A percentile compares a stretch with the other conserved stretches of the same genome.
These are phyloP conservation scores for Melinopterus prodromus DNA, from an alignment of 2,888 invertebrate genomes.

Conservation along the genomic window DNA sequence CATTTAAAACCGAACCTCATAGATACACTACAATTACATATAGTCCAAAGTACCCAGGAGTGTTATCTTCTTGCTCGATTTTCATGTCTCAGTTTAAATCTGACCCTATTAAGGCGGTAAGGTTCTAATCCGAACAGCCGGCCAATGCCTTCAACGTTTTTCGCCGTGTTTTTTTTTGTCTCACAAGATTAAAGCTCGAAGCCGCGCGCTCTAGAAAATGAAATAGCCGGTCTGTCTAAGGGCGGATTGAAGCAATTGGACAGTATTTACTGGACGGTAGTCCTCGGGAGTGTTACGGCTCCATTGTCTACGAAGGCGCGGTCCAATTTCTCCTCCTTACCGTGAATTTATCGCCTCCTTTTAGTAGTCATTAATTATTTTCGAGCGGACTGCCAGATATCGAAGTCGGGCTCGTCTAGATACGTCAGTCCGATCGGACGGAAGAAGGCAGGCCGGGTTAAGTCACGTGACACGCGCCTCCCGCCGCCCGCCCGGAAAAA, in stretches of 20 bases:
- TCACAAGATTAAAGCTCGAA: background rate
- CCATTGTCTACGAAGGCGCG: background rate
- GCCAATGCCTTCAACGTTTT: background rate
- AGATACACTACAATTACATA: too few relatives aligned
- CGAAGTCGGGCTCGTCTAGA: background rate
- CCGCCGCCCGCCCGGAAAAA: background rate
- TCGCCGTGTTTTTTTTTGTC: background rate
- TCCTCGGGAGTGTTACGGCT: background rate
- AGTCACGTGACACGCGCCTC: background rate
- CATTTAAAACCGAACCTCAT: too few relatives aligned
- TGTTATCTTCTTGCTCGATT: background rate
- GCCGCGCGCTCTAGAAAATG: background rate
- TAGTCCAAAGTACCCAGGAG: too few relatives aligned
- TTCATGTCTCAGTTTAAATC: background rate
- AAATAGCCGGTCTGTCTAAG: background rate
- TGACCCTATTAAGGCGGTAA: background rate
- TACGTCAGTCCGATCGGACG: background rate
- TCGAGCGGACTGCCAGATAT: constrained; percentile 4
- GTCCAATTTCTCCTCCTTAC: background rate
- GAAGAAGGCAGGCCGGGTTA: background rate
- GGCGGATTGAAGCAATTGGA: background rate
- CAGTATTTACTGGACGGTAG: background rate
- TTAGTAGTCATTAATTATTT: constrained; percentile 4
- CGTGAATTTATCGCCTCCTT: constrained; percentile 4
- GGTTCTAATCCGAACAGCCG: background rate